Conservation (phyloP, 2,113 vertebrate species). For the Clinocottus analis region DNA sequence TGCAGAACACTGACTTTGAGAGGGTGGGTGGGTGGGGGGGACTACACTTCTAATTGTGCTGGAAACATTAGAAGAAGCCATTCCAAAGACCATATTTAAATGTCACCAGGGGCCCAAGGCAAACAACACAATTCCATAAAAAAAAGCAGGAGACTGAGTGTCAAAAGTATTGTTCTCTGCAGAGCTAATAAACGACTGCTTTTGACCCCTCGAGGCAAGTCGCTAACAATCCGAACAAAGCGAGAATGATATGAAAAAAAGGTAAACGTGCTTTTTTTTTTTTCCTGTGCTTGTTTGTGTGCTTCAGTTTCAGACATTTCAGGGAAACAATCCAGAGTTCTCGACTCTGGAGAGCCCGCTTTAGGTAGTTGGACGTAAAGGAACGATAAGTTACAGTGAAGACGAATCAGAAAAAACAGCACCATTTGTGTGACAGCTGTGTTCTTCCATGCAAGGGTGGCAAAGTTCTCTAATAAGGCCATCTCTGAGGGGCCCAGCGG, state of each 20-base stretch:
- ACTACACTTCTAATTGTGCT: slow-evolving; percentile 41
- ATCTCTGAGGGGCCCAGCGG: slow-evolving; percentile 36
- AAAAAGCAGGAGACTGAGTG: slow-evolving; percentile 37
- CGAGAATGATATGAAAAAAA: slow-evolving; percentile 19
- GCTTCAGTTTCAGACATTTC: slow-evolving; percentile 40
- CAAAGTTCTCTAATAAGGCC: slow-evolving; percentile 60
- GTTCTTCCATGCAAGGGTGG: slow-evolving; percentile 52
- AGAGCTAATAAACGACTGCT: slow-evolving; percentile 32
- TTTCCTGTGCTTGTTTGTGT: slow-evolving; percentile 60
- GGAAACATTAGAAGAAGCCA: slow-evolving; percentile 31
- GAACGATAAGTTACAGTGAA: slow-evolving; percentile 1
- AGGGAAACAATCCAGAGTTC: slow-evolving; percentile 18
- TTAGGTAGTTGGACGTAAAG: slow-evolving; percentile 23
- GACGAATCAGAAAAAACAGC: slow-evolving; percentile 60
- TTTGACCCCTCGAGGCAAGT: background rate
- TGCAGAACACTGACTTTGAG: slow-evolving; percentile 25
- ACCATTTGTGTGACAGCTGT: slow-evolving; percentile 57
- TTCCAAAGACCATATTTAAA: slow-evolving; percentile 37
- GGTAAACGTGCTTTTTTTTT: slow-evolving; percentile 44
- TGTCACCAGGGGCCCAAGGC: slow-evolving; percentile 29
- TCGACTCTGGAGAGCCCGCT: slow-evolving; percentile 5
- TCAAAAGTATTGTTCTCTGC: slow-evolving; percentile 48
- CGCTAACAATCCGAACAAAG: slow-evolving; percentile 21
- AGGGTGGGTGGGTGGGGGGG: slow-evolving; percentile 2
- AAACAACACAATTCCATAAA: slow-evolving; percentile 57